A percentile compares a stretch with the other conserved stretches of the same genome.
Conservation (phyloP, 2,888 invertebrate species). For the Meteorus colon region DNA sequence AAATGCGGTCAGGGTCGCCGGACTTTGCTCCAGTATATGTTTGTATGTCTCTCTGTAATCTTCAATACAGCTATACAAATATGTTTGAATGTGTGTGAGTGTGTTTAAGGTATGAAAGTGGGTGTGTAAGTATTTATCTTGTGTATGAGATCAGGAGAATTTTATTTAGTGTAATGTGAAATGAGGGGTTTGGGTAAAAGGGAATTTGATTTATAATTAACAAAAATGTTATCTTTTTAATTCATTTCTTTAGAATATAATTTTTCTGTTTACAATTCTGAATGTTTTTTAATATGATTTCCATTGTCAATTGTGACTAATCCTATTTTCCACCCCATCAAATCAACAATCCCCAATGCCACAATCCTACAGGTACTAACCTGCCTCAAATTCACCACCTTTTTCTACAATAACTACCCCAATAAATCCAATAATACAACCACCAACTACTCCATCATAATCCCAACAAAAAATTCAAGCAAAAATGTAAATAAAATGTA, state of each 20-base stretch:
- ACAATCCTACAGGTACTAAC: no score
- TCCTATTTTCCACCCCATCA: no score
- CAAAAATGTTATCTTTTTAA: no score
- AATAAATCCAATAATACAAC: no score
- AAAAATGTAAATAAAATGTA: not conserved
- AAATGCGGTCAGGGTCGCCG: conserved; percentile 16
- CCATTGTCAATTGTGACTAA: no score
- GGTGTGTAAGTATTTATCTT: not conserved
- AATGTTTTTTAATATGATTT: no score
- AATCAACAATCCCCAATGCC: no score
- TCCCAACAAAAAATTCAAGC: not conserved
- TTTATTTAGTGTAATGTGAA: not conserved
- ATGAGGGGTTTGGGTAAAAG: not conserved
- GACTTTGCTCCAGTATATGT: conserved; percentile 1
- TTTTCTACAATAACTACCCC: no score
- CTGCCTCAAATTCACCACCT: no score
- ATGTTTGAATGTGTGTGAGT: not conserved
- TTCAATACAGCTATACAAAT: not conserved
- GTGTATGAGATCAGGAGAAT: not conserved
- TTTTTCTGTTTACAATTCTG: no score
- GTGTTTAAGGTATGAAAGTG: not conserved
- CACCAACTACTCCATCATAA: no score
- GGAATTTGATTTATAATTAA: not conserved
- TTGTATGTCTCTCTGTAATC: not conserved
- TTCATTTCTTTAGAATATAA: no score